phyloP scores from a whole-genome alignment of 2,113 vertebrate species.

The Hyla sarda region DNA sequence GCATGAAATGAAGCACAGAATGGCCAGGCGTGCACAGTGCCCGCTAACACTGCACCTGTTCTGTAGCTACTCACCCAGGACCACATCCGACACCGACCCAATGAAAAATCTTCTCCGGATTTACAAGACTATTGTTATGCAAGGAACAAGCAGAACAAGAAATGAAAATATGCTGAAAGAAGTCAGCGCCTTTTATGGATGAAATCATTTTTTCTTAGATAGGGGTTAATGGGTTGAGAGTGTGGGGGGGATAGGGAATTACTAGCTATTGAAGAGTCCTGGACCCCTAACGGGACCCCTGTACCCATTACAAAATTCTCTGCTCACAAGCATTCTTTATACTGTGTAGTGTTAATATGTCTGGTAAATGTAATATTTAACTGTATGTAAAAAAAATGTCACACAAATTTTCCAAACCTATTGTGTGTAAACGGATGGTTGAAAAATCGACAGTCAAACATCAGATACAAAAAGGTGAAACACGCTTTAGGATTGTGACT shows the following conservation, averaged over 20 bases:
- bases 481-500: too few species aligned
- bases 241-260: neutral
- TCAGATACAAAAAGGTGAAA: too few species aligned
- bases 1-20: conserved; percentile 69
- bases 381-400: too few species aligned
- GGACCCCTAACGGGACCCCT: neutral
- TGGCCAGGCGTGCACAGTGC: conserved; percentile 68
- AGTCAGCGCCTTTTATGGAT: neutral
- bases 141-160: neutral
- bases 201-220: neutral
- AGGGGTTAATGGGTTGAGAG: neutral
- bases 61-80: conserved; percentile 68
- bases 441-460: too few species aligned
- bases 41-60: conserved; percentile 69
- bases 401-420: too few species aligned
- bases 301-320: neutral
- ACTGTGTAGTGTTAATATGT: too few species aligned
- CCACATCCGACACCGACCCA: conserved; percentile 62
- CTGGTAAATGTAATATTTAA: too few species aligned
- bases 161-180: neutral
- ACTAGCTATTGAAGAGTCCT: neutral
- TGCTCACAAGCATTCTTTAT: neutral
- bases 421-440: too few species aligned
- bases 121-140: neutral
- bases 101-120: neutral